These are phyloP conservation scores for Nephrotoma appendiculata DNA, from an alignment of 2,888 invertebrate genomes.

Conservation along the genomic window DNA sequence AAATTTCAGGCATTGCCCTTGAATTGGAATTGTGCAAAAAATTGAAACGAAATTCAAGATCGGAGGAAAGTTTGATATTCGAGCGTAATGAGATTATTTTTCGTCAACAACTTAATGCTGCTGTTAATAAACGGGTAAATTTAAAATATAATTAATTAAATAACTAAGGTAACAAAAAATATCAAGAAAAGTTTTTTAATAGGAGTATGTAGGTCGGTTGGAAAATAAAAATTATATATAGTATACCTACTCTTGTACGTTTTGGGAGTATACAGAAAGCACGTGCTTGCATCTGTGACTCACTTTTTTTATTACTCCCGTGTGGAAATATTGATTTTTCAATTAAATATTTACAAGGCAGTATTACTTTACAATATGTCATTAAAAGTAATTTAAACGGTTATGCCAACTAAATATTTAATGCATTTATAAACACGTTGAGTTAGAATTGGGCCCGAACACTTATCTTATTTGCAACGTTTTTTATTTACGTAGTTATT, in stretches of 20 bases:
- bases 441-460: too few species aligned
- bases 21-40: neutral
- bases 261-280: neutral
- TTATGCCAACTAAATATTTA: neutral
- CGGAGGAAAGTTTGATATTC: neutral
- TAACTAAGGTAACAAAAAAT: neutral
- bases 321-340: neutral
- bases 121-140: neutral
- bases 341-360: neutral
- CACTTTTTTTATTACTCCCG: neutral
- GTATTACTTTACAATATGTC: neutral
- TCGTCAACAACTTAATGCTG: neutral
- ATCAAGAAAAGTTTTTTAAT: too few species aligned
- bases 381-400: neutral
- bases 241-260: neutral
- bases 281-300: neutral
- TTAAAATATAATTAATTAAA: neutral
- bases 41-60: neutral
- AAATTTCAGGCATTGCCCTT: neutral
- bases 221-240: too few species aligned
- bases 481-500: too few species aligned
- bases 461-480: too few species aligned
- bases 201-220: too few species aligned
- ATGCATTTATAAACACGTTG: too few species aligned
- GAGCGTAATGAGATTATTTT: neutral